A percentile compares a stretch with the other conserved stretches of the same genome.
Conservation (phyloP, 2,888 invertebrate species). For the Thecocarcelia acutangulata region DNA sequence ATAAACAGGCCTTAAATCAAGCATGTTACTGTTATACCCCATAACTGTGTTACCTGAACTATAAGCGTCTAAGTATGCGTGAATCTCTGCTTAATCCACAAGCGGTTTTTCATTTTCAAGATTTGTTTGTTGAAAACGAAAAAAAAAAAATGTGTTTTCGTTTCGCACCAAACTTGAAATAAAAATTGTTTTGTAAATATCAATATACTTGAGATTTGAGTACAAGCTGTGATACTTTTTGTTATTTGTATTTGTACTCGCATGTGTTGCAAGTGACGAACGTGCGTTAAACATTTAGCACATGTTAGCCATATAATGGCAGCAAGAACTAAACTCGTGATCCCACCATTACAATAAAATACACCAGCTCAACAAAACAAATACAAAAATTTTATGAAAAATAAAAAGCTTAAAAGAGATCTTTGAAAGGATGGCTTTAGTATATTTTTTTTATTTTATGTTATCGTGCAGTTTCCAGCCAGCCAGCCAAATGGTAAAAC, state of each 20-base stretch:
- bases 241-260: constrained; percentile 69
- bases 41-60: background rate
- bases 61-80: background rate
- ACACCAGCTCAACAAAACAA: constrained; percentile 40
- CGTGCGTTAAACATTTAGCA: constrained; percentile 67
- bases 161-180: constrained; percentile 72
- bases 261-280: constrained; percentile 58
- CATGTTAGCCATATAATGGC: constrained; percentile 55
- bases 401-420: constrained; percentile 49
- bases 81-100: constrained; percentile 13
- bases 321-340: constrained; percentile 63
- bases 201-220: constrained; percentile 50
- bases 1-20: constrained; percentile 36
- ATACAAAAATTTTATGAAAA: constrained; percentile 21
- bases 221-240: constrained; percentile 32
- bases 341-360: constrained; percentile 66
- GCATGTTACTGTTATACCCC: constrained; percentile 3
- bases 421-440: constrained; percentile 47
- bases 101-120: constrained; percentile 40
- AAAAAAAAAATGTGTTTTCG: background rate
- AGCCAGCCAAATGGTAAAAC: background rate
- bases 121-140: background rate
- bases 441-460: constrained; percentile 17
- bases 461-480: background rate
- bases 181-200: constrained; percentile 79